Conservation (phyloP, 1,140 invertebrate genomes). For the Zaprionus capensis region DNA sequence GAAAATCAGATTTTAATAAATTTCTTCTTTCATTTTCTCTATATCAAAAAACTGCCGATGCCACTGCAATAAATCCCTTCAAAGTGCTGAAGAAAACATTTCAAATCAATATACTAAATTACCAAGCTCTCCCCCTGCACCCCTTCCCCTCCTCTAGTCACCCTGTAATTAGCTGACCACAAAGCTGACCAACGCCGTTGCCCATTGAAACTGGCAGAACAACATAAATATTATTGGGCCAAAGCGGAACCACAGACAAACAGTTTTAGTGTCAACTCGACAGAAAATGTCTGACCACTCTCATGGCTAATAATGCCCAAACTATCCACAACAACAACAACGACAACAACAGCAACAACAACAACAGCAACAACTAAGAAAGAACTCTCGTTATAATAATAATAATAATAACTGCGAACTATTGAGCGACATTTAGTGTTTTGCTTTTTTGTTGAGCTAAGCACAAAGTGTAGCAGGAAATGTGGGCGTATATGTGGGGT, state of each 20-base stretch:
- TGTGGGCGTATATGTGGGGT: conserved; percentile 11
- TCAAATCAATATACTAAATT: background rate
- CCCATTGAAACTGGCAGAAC: conserved; percentile 50
- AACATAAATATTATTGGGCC: conserved; percentile 45
- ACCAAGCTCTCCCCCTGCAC: background rate
- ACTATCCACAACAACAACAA: conserved; percentile 23
- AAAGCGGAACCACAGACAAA: conserved; percentile 14
- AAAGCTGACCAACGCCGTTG: conserved; percentile 33
- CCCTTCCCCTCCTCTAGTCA: background rate
- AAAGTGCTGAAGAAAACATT: background rate
- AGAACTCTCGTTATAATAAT: conserved; percentile 19
- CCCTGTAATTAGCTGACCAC: conserved; percentile 46
- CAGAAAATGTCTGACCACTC: conserved; percentile 45
- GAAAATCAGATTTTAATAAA: background rate
- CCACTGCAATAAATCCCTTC: background rate
- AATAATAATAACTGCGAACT: conserved; percentile 43
- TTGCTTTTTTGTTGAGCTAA: conserved; percentile 39
- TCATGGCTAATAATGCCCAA: conserved; percentile 36
- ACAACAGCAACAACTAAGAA: conserved; percentile 3
- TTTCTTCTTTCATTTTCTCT: background rate
- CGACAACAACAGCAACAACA: conserved; percentile 3
- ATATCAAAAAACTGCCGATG: too few species aligned
- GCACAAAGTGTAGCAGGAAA: conserved; percentile 28
- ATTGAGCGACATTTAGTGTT: conserved; percentile 37
- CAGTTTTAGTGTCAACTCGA: conserved; percentile 55